phyloP scores from a whole-genome alignment of 1,140 invertebrate species.

The Calycopis cecrops region DNA sequence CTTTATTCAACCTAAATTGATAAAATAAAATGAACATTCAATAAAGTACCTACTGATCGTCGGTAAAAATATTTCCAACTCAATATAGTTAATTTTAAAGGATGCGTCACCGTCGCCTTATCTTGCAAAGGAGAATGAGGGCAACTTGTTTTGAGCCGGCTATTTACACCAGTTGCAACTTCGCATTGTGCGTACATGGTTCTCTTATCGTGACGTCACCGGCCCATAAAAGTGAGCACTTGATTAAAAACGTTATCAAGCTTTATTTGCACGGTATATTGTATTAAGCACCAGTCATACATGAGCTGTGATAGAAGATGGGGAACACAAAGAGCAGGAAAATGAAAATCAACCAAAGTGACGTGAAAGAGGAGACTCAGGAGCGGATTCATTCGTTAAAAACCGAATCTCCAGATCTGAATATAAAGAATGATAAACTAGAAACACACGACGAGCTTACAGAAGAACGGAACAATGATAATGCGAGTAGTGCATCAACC shows the following conservation, averaged over 20 bases:
- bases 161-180: slow-evolving; percentile 51
- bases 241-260: slow-evolving; percentile 46
- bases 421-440: slow-evolving; percentile 25
- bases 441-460: slow-evolving; percentile 31
- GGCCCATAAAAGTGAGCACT: slow-evolving; percentile 28
- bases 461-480: slow-evolving; percentile 48
- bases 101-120: slow-evolving; percentile 63
- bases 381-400: slow-evolving; percentile 56
- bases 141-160: slow-evolving; percentile 44
- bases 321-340: slow-evolving; percentile 62
- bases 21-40: too few species aligned
- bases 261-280: slow-evolving; percentile 30
- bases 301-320: slow-evolving; percentile 45
- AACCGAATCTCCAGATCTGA: slow-evolving; percentile 40
- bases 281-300: slow-evolving; percentile 31
- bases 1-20: too few species aligned
- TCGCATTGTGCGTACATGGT: slow-evolving; percentile 42
- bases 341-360: slow-evolving; percentile 53
- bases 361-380: slow-evolving; percentile 30
- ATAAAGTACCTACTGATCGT: too few species aligned
- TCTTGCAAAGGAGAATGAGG: slow-evolving; percentile 35
- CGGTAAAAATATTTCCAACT: too few species aligned
- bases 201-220: slow-evolving; percentile 43
- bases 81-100: slow-evolving; percentile 26
- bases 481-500: slow-evolving; percentile 62